Evolutionary conservation across 2,113 vertebrate species (phyloP).

Genomic region (Condylura cristata): DNA sequence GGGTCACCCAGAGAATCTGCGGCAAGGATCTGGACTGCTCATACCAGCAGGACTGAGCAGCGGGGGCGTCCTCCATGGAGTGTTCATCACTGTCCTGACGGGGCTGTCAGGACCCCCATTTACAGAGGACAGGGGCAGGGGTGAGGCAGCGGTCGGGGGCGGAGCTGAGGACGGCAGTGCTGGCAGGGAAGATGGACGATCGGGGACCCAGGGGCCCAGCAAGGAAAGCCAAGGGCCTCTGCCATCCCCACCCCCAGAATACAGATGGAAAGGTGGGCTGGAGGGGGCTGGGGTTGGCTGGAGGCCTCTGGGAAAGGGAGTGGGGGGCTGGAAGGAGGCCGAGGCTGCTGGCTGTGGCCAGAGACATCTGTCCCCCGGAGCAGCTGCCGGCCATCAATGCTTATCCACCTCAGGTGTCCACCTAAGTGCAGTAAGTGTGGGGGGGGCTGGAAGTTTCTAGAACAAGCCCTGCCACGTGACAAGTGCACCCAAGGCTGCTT

Average conservation of each 20-base stretch:
- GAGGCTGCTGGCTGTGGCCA: not conserved
- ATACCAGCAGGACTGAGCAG: not conserved
- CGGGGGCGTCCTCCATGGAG: rapidly evolving
- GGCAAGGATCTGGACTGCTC: not conserved
- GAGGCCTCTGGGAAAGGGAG: not conserved
- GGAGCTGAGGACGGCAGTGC: not conserved
- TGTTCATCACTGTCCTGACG: rapidly evolving
- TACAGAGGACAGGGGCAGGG: not conserved
- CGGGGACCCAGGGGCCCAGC: not conserved
- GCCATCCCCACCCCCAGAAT: not conserved
- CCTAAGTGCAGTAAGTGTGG: too few relatives aligned
- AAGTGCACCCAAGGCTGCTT: not conserved
- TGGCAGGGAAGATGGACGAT: too few relatives aligned
- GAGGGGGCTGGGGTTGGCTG: not conserved
- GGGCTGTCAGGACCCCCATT: not conserved
- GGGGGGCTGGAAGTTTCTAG: not conserved
- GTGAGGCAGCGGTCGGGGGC: not conserved
- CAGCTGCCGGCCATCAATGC: not conserved
- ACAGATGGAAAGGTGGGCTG: not conserved
- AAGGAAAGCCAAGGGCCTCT: not conserved
- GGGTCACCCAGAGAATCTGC: too few relatives aligned
- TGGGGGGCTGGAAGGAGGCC: not conserved
- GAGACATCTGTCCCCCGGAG: too few relatives aligned
- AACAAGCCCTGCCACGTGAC: not conserved
- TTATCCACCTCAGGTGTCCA: too few relatives aligned